Conservation (phyloP, 2,113 vertebrate species). For the Notechis scutatus region DNA sequence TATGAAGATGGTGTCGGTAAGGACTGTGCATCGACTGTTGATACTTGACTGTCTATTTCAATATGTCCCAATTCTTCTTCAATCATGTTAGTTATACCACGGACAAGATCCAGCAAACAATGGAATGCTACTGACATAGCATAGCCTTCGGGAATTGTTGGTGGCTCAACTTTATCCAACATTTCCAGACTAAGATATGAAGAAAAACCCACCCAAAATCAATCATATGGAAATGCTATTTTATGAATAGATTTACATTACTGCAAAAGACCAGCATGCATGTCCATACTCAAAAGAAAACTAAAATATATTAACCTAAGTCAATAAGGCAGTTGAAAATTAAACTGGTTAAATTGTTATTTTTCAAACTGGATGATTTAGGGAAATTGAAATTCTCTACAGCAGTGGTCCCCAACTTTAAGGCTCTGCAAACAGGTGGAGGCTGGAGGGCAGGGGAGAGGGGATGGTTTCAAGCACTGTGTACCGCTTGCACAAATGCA, state of each 20-base stretch:
- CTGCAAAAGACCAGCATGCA: background rate
- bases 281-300: background rate
- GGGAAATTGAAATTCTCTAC: background rate
- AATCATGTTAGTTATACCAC: slow-evolving; percentile 95
- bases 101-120: slow-evolving; percentile 92
- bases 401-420: background rate
- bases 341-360: background rate
- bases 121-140: slow-evolving; percentile 98
- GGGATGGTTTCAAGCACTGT: background rate
- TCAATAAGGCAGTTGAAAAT: background rate
- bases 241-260: background rate
- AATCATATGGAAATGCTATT: background rate
- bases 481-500: background rate
- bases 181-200: slow-evolving; percentile 84
- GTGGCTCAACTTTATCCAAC: slow-evolving; percentile 98
- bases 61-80: slow-evolving; percentile 83
- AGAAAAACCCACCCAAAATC: slow-evolving; percentile 18
- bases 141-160: slow-evolving; percentile 95
- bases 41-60: slow-evolving; percentile 65
- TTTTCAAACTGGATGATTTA: background rate
- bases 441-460: too few relatives aligned
- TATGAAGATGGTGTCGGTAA: slow-evolving; percentile 64
- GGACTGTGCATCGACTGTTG: slow-evolving; percentile 59
- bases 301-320: background rate
- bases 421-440: background rate